phyloP scores from a whole-genome alignment of 2,888 invertebrate species.

The Tetragnatha montana region DNA sequence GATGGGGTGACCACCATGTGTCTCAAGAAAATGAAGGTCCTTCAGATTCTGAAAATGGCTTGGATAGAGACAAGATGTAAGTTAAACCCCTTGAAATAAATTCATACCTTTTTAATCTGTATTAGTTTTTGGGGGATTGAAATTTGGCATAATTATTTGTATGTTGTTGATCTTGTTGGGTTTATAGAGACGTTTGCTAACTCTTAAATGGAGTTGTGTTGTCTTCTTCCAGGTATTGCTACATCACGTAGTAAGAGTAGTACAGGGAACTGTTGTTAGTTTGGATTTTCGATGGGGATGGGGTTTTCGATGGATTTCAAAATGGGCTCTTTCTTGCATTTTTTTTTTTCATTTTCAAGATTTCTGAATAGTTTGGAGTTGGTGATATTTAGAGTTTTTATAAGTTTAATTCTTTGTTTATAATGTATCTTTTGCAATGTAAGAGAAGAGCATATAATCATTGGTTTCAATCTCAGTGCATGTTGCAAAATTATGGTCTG shows the following conservation, averaged over 20 bases:
- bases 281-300: neutral
- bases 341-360: no score
- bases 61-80: slow-evolving; percentile 50
- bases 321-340: neutral
- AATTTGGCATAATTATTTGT: no score
- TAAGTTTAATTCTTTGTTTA: no score
- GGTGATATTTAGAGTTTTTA: no score
- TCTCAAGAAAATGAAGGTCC: slow-evolving; percentile 61
- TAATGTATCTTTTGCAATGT: no score
- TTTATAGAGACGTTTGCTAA: no score
- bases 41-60: slow-evolving; percentile 58
- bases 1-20: slow-evolving; percentile 74
- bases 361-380: no score
- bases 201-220: neutral
- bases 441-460: no score
- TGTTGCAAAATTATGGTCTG: no score
- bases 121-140: neutral
- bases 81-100: neutral
- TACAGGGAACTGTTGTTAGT: neutral
- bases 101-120: neutral
- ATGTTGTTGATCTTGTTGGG: neutral
- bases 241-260: neutral
- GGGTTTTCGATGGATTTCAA: no score
- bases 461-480: no score
- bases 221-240: neutral